A percentile compares a stretch with the other conserved stretches of the same genome.
These are phyloP conservation scores for Eledone cirrhosa DNA, from an alignment of 2,888 invertebrate species.

Conservation along the genomic window DNA sequence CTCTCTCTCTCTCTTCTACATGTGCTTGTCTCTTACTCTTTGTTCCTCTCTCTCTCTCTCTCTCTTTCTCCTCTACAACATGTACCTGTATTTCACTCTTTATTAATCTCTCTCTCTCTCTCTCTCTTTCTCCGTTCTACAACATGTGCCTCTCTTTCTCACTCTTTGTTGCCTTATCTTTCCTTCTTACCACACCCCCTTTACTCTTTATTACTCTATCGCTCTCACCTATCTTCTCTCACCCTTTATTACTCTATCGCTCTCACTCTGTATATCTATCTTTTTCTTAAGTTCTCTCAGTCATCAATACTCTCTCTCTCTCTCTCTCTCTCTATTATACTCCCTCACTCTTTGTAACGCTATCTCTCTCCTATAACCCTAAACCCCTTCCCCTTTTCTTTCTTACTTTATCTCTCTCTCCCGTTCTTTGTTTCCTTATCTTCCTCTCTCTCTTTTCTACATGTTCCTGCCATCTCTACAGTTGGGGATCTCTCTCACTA, in stretches of 20 bases:
- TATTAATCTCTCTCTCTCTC: too few species aligned
- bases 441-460: background rate
- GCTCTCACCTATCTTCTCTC: background rate
- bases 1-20: background rate
- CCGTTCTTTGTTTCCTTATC: background rate
- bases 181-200: background rate
- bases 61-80: background rate
- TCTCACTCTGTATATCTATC: slow-evolving; percentile 1
- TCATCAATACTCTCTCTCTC: background rate
- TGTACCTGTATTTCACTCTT: background rate
- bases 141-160: background rate
- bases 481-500: background rate
- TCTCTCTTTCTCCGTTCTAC: background rate
- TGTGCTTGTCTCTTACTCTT: background rate
- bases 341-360: background rate
- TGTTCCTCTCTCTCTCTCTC: background rate
- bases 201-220: background rate
- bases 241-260: background rate
- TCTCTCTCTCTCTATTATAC: background rate
- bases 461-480: background rate
- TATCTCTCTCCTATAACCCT: background rate
- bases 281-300: background rate
- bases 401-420: background rate
- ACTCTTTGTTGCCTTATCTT: background rate
- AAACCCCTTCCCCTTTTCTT: background rate